Conservation (phyloP, 2,888 invertebrate species). For the Andrena chrysosceles region DNA sequence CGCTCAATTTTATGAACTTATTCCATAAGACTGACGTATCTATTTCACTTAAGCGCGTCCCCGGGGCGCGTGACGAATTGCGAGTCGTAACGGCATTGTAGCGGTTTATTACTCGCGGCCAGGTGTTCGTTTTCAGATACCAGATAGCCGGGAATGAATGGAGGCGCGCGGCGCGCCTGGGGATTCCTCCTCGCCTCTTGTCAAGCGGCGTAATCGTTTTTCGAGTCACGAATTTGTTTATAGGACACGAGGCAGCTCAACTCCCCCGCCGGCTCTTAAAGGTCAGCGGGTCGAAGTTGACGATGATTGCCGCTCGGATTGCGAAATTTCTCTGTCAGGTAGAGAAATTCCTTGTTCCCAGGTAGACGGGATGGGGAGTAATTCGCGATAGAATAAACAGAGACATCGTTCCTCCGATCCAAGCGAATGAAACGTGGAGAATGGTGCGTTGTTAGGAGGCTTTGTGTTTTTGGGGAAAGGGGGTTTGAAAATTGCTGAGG, state of each 20-base stretch:
- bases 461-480: no score
- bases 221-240: background rate
- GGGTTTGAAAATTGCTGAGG: no score
- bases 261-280: background rate
- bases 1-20: slow-evolving; percentile 82
- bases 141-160: slow-evolving; percentile 52
- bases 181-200: slow-evolving; percentile 24
- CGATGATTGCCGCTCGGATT: background rate
- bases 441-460: no score
- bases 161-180: slow-evolving; percentile 2
- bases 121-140: slow-evolving; percentile 51
- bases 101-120: slow-evolving; percentile 60
- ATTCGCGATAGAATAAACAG: no score
- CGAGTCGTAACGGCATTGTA: slow-evolving; percentile 62
- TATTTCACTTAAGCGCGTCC: slow-evolving; percentile 80
- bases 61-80: slow-evolving; percentile 67
- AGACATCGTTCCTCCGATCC: no score
- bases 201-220: background rate
- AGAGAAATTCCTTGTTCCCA: background rate
- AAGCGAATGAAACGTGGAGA: no score
- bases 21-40: slow-evolving; percentile 82
- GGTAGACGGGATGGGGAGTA: no score
- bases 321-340: background rate
- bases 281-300: background rate
- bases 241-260: background rate